Conservation (phyloP, 2,797 vertebrate genomes). For the Acanthis flammea region DNA sequence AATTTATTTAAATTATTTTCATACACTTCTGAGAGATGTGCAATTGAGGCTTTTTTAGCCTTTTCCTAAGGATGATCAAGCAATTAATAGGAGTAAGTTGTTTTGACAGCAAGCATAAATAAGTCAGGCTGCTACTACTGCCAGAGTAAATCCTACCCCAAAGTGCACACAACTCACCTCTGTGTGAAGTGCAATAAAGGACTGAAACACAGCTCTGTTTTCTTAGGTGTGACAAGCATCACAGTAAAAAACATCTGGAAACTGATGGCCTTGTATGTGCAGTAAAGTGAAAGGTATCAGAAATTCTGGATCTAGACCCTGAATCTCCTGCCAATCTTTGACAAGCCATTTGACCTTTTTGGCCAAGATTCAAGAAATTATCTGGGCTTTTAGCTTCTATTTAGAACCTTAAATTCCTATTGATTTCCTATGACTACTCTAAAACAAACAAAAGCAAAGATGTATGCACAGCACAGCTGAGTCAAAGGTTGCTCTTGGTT, state of each 20-base stretch:
- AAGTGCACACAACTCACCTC: background rate
- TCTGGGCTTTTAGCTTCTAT: constrained; percentile 42
- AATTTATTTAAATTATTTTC: background rate
- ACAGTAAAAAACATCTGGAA: background rate
- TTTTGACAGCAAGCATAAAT: constrained; percentile 1
- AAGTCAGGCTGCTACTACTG: background rate
- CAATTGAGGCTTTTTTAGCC: background rate
- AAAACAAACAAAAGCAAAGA: constrained; percentile 20
- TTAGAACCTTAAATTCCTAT: constrained; percentile 34
- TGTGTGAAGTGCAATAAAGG: background rate
- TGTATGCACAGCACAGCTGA: background rate
- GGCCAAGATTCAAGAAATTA: constrained; percentile 38
- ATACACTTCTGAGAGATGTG: background rate
- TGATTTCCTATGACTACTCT: constrained; percentile 28
- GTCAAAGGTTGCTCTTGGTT: background rate
- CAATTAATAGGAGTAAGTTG: background rate
- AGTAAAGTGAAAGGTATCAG: background rate
- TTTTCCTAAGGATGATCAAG: background rate
- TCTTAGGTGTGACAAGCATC: background rate
- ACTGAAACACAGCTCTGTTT: background rate
- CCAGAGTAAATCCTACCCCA: background rate
- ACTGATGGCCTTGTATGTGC: background rate
- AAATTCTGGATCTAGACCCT: background rate
- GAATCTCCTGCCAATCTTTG: constrained; percentile 4
- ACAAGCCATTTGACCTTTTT: constrained; percentile 27